phyloP scores from a whole-genome alignment of 2,113 vertebrate genomes.

The Meleagris gallopavo region DNA sequence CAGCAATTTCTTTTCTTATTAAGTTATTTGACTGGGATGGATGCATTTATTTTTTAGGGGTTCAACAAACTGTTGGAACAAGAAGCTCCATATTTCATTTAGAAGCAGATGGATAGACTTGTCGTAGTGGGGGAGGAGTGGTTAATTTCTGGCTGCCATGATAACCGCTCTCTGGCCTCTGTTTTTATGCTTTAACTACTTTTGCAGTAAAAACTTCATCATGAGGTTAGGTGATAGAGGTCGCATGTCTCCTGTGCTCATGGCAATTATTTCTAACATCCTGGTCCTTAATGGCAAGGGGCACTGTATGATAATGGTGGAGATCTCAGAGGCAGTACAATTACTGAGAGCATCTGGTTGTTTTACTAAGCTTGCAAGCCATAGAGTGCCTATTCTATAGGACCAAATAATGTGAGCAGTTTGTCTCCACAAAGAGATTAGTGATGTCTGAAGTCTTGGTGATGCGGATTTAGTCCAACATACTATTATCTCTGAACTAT shows the following conservation, averaged over 20 bases:
- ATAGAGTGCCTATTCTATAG: neutral
- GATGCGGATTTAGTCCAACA: neutral
- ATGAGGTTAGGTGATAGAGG: neutral
- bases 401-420: neutral
- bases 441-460: neutral
- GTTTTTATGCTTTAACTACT: neutral
- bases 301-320: too few relatives aligned
- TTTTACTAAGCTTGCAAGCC: neutral
- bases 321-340: neutral
- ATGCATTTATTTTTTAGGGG: neutral
- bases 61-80: neutral
- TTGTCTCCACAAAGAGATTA: neutral
- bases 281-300: accelerated
- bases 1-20: neutral
- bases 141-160: accelerated
- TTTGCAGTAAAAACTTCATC: neutral
- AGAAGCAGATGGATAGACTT: neutral
- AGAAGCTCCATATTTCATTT: neutral
- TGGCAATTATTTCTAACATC: accelerated
- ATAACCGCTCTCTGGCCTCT: neutral
- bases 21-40: neutral
- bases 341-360: neutral
- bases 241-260: neutral
- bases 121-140: accelerated
- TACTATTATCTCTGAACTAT: accelerated